Evolutionary conservation across 2,888 invertebrate genomes (phyloP), one percentile per base, ranked within the genome.

Genomic region (Troilus luridus): DNA sequence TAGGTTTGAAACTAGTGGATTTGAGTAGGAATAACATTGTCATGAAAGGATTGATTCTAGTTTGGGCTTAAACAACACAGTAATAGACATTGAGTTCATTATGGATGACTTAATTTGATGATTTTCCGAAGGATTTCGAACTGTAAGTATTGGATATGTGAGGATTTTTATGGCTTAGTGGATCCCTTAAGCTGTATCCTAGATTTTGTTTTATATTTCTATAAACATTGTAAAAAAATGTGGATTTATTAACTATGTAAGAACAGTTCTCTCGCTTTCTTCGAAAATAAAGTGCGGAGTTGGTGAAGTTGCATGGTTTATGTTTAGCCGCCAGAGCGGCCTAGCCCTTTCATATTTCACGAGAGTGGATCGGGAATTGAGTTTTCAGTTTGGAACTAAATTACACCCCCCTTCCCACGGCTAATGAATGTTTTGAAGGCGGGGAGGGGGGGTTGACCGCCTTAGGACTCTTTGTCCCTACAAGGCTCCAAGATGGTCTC

Each of bases 311-410:
- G 72, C 41, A 77, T 77, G 72, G 72, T 77, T 77, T 77, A 77
- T 77, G 72, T 77, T 41, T 77, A 77, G 72, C 72, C 41, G 17
- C 41, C 72, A 77, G 72, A 41, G 72, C 27, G 27, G 17, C 27
- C 72, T 27, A 77, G 72, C 72, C 7, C 11, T 54, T 85, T 56
- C 85, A 85, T 85, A 85, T 85, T 85, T 85, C 85, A 85, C 56
- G 85, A 58, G 56, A 85, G 56, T 58, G 85, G 56, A 54, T 54
- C 85, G 56, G 56, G 85, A 85, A 85, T 85, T 85, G 85, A 85
- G 85, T 85, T 85, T 85, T 85, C 85, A 58, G 56, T 85, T 85
- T 58, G 85, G 85, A 85, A 85, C 56, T 85, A 58, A 85, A 85
- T 85, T 85, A 85, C 24, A 21, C 9, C 72, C 67, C 19, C 72